Evolutionary conservation across 2,113 vertebrate genomes (phyloP).

Genomic region (Tichodroma muraria): DNA sequence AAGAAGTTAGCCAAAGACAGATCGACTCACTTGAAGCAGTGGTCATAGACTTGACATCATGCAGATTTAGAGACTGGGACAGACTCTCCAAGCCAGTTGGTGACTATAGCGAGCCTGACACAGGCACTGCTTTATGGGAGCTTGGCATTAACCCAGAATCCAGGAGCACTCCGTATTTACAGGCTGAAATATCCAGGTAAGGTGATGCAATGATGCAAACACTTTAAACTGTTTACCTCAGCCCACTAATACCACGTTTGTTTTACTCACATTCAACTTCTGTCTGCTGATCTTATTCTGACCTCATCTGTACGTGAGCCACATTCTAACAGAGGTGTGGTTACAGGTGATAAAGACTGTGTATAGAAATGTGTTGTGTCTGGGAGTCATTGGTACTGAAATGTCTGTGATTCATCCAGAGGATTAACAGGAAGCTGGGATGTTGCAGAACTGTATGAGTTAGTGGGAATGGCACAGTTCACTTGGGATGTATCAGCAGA

Average conservation of each 20-base stretch:
- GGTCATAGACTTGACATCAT: not conserved
- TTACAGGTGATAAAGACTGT: not conserved
- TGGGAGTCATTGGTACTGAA: not conserved
- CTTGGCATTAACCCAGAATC: not conserved
- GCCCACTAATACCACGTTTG: not conserved
- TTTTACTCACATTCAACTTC: not conserved
- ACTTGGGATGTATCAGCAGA: not conserved
- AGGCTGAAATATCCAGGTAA: not conserved
- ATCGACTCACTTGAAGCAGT: not conserved
- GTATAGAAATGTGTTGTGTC: not conserved
- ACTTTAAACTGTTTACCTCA: not conserved
- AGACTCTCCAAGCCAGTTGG: not conserved
- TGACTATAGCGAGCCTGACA: not conserved
- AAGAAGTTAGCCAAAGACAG: not conserved
- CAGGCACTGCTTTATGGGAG: not conserved
- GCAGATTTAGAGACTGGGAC: not conserved
- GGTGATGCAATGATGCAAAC: not conserved
- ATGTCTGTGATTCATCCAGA: not conserved
- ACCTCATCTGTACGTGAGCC: not conserved
- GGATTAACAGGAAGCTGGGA: not conserved
- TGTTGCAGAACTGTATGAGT: not conserved
- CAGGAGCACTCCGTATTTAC: not conserved
- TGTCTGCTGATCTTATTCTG: not conserved
- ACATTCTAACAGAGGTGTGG: not conserved
- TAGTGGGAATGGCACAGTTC: not conserved